phyloP scores from a whole-genome alignment of 2,113 vertebrate genomes.

The Brachypodius melanocephalos region DNA sequence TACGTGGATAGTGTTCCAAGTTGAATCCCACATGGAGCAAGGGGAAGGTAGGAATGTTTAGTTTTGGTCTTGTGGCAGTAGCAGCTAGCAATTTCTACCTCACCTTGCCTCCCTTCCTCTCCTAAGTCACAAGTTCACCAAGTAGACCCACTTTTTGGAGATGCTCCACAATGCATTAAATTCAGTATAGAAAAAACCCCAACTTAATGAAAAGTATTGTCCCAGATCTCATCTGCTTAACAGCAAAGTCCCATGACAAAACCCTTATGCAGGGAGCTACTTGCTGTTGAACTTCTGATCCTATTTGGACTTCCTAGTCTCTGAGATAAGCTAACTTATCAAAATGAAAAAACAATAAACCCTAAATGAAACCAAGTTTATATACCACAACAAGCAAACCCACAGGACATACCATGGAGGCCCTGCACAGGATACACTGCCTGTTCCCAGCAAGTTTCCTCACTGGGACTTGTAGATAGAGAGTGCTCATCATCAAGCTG shows the following conservation, averaged over 20 bases:
- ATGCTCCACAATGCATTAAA: not conserved
- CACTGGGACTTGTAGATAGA: slow-evolving; percentile 89
- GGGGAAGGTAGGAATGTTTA: not conserved
- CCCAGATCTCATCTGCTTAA: not conserved
- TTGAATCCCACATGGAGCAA: not conserved
- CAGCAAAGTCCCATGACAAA: not conserved
- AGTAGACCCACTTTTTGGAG: not conserved
- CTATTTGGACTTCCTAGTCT: not conserved
- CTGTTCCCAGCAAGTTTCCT: slow-evolving; percentile 97
- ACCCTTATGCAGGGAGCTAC: not conserved
- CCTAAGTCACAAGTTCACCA: not conserved
- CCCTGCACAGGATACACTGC: slow-evolving; percentile 91
- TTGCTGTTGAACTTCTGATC: not conserved
- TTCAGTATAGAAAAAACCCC: not conserved
- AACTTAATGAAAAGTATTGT: not conserved
- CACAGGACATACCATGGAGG: slow-evolving; percentile 71
- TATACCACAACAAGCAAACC: not conserved
- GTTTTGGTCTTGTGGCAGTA: not conserved
- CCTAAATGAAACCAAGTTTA: not conserved
- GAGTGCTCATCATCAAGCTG: slow-evolving; percentile 88
- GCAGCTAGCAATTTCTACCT: not conserved
- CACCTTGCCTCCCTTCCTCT: not conserved
- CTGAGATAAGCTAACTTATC: not conserved
- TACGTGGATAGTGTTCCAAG: not conserved
- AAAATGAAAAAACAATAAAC: not conserved